phyloP scores from a whole-genome alignment of 2,113 vertebrate species.

The Microcebus ravelobensis region DNA sequence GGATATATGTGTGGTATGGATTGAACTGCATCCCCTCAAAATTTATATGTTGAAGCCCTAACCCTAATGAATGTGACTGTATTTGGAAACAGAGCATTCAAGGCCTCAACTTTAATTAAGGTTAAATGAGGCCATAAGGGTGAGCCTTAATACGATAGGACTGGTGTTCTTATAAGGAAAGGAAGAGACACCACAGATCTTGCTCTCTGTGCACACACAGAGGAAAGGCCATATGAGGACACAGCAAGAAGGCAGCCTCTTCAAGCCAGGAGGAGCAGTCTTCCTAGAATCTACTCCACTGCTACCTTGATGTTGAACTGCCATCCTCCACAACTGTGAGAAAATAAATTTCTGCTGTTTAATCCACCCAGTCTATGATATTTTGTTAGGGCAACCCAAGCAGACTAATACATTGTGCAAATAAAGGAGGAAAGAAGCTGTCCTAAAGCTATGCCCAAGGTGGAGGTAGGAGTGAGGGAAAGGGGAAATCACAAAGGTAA shows the following conservation, averaged over 20 bases:
- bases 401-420: not conserved
- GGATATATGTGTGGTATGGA: not conserved
- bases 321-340: not conserved
- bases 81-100: not conserved
- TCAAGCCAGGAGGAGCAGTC: fast-evolving
- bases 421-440: not conserved
- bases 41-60: not conserved
- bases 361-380: not conserved
- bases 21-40: not conserved
- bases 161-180: not conserved
- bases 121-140: not conserved
- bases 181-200: not conserved
- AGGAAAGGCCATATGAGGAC: not conserved
- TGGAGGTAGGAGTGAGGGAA: fast-evolving
- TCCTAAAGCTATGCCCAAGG: not conserved
- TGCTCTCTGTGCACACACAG: not conserved
- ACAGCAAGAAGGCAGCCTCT: not conserved
- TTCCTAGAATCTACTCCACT: not conserved
- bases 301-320: not conserved
- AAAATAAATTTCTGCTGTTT: not conserved
- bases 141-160: not conserved
- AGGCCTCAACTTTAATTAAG: not conserved
- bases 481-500: not conserved
- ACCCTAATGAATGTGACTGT: not conserved
- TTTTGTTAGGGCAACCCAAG: not conserved